A percentile compares a stretch with the other conserved stretches of the same genome.
These are phyloP conservation scores for Orthonevra nobilis DNA, from an alignment of 2,888 invertebrate species.

Conservation along the genomic window DNA sequence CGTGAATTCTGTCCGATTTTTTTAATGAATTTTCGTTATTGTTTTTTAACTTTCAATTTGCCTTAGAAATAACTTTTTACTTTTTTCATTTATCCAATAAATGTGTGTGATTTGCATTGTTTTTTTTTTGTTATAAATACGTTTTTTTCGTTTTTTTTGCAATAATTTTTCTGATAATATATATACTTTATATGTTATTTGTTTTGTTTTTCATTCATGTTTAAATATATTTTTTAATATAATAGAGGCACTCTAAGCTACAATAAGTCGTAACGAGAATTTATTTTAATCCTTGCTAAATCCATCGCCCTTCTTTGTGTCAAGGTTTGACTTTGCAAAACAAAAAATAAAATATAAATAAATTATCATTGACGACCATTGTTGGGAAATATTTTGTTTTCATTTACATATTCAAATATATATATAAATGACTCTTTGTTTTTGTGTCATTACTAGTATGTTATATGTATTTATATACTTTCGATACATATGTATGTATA, in stretches of 20 bases:
- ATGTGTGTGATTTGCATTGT: conserved; percentile 42
- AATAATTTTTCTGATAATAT: conserved; percentile 66
- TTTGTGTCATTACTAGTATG: conserved; percentile 58
- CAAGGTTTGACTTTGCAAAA: conserved; percentile 44
- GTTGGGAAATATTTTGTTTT: conserved; percentile 71
- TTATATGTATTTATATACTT: conserved; percentile 62
- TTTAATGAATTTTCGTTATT: conserved; percentile 19
- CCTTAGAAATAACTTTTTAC: conserved; percentile 59
- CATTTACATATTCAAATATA: conserved; percentile 66
- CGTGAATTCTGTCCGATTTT: background rate
- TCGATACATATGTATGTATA: conserved; percentile 4
- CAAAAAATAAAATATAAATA: conserved; percentile 69
- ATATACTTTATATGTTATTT: conserved; percentile 55
- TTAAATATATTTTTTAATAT: conserved; percentile 65
- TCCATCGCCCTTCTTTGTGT: conserved; percentile 40
- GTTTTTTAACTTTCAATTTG: conserved; percentile 25
- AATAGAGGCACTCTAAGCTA: conserved; percentile 76
- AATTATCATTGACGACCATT: conserved; percentile 73
- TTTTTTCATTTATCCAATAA: conserved; percentile 30
- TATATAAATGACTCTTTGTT: conserved; percentile 45
- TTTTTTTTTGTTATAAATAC: conserved; percentile 61
- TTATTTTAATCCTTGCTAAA: conserved; percentile 68
- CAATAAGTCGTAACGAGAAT: conserved; percentile 74
- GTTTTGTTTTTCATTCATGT: conserved; percentile 50
- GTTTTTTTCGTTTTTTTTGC: conserved; percentile 59